Evolutionary conservation across 2,888 invertebrate species (phyloP), one percentile per base, ranked within the genome.

Genomic region (Timandra comae): DNA sequence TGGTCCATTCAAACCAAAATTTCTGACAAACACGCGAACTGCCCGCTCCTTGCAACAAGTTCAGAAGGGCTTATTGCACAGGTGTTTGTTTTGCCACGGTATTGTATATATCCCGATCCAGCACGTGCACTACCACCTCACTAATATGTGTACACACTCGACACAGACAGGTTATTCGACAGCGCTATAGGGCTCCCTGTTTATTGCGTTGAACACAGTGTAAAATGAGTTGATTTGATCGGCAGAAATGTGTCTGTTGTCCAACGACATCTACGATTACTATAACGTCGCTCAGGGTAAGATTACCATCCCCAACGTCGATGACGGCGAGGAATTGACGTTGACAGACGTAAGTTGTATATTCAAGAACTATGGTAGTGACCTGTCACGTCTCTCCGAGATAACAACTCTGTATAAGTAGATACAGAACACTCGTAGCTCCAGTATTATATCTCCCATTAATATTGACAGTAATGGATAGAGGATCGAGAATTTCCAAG

Each of bases 221-320:
- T 51, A 53, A 63, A 55, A 49, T 56, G 39, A 41, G 48, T 41
- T 74, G 67, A 48, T 73, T 72, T 73, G 49, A 64, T 62, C 79
- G 79, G 71, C 91, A 96, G 97, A 91, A 0, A 89, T 86, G 72
- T 93, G 96, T 89, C 65, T 89, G 61, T 91, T 98, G 71, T 90
- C 90, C 64, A 90, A 96, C 82, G 92, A 97, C 89, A 92, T 97
- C 88, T 89, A 94, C 88, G 95, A 96, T 88, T 99, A 98, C 90
- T 86, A 89, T 89, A 95, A 92, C 91, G 95, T 97, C 74, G 89
- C 98, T 69, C 98, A 99, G 91, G 99, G 98, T 89, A 97, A 97
- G 90, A 91, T 91, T 75, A 93, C 92, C 67, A 98, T 99, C 81
- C 96, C 98, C 68, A 92, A 91, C 84, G 92, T 99, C 63, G 97